Conservation (phyloP, 2,113 vertebrate species). For the Empidonax alnorum region DNA sequence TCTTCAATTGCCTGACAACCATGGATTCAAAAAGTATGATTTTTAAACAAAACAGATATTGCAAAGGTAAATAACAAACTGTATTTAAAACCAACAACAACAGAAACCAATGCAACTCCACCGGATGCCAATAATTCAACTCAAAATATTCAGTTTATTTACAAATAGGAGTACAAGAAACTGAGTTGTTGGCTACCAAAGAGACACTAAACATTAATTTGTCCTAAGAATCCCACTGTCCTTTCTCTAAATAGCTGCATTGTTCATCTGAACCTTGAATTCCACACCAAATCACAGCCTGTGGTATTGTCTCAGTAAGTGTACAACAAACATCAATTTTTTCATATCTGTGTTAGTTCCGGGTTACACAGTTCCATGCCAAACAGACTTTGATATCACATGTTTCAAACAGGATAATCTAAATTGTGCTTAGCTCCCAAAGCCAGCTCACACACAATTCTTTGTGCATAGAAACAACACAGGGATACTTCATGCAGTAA, state of each 20-base stretch:
- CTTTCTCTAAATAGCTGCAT: background rate
- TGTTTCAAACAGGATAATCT: background rate
- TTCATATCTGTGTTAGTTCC: background rate
- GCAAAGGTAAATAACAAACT: background rate
- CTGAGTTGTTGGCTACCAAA: background rate
- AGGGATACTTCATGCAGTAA: background rate
- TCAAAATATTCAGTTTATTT: background rate
- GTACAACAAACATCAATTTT: background rate
- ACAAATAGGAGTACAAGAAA: background rate
- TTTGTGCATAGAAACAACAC: background rate
- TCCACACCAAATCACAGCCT: background rate
- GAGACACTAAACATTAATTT: background rate
- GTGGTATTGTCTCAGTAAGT: background rate
- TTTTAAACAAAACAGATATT: background rate
- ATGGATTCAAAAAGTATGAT: background rate
- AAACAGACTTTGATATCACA: background rate
- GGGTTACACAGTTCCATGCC: background rate
- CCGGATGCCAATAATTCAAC: background rate
- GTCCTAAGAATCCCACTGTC: background rate
- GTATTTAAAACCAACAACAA: background rate
- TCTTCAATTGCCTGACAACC: conserved; percentile 91
- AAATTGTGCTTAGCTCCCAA: background rate
- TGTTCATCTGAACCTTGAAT: conserved; percentile 5
- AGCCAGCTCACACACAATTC: background rate
- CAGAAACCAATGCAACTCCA: background rate